Evolutionary conservation across 2,888 invertebrate species (phyloP).

Genomic region (Metalampra italica): DNA sequence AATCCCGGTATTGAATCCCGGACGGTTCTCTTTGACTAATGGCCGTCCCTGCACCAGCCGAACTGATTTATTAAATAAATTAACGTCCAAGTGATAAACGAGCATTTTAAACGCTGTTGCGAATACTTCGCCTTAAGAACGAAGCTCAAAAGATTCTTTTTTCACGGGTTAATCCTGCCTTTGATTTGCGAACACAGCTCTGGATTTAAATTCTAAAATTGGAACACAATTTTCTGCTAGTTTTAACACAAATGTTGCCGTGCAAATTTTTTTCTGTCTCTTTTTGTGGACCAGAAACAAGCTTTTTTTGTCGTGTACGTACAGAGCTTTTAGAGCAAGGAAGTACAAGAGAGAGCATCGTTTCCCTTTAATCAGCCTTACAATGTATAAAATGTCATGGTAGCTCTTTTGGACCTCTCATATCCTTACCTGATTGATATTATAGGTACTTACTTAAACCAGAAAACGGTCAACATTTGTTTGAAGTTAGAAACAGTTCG

Average conservation of each 20-base stretch:
- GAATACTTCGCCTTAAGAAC: conserved; percentile 30
- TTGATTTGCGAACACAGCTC: conserved; percentile 19
- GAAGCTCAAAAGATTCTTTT: conserved; percentile 20
- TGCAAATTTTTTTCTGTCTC: conserved; percentile 15
- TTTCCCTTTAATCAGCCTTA: too few species aligned
- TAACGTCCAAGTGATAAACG: conserved; percentile 58
- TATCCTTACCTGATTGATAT: too few species aligned
- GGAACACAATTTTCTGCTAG: conserved; percentile 35
- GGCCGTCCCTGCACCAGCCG: conserved; percentile 45
- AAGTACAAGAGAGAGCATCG: too few species aligned
- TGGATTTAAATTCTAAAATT: conserved; percentile 27
- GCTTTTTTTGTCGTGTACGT: too few species aligned
- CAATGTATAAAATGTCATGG: too few species aligned
- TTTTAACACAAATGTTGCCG: conserved; percentile 26
- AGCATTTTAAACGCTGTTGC: conserved; percentile 44
- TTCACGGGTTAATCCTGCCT: conserved; percentile 33
- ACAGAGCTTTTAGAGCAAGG: too few species aligned
- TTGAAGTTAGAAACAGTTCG: too few species aligned
- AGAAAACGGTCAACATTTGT: too few species aligned
- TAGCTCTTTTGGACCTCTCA: too few species aligned
- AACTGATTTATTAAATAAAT: conserved; percentile 73
- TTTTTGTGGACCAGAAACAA: conserved; percentile 12
- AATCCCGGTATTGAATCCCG: conserved; percentile 38
- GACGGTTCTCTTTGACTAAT: conserved; percentile 54
- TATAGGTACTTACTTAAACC: too few species aligned